phyloP scores from a whole-genome alignment of 2,888 invertebrate species.

The Lithophane ornitopus region DNA sequence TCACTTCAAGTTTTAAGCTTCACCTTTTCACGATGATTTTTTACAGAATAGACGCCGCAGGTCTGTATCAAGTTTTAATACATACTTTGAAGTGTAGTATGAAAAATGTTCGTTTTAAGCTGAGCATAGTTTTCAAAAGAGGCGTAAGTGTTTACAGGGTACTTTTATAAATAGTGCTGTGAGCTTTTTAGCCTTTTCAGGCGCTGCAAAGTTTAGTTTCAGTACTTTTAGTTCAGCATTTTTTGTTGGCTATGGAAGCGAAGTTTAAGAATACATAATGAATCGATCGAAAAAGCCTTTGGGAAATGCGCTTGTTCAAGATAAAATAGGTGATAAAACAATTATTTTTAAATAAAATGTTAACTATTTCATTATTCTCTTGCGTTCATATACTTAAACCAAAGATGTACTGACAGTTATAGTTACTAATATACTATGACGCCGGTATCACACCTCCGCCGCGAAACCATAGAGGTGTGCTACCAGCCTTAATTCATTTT shows the following conservation, averaged over 20 bases:
- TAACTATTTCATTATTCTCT: not conserved
- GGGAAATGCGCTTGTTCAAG: not conserved
- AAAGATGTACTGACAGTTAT: no score
- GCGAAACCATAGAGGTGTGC: no score
- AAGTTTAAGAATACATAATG: constrained; percentile 8
- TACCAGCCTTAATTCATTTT: no score
- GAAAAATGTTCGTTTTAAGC: not conserved
- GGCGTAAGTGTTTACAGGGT: not conserved
- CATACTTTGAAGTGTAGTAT: no score
- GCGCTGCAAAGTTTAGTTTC: constrained; percentile 14
- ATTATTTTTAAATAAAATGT: not conserved
- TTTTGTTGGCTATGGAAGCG: not conserved
- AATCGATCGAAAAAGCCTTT: not conserved
- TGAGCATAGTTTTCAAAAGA: not conserved
- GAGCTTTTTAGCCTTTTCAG: constrained; percentile 17
- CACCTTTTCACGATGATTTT: no score
- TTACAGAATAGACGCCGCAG: no score
- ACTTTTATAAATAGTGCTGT: constrained; percentile 6
- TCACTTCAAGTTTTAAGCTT: no score
- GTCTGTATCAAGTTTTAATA: not conserved
- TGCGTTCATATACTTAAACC: no score
- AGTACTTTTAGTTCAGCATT: constrained; percentile 14
- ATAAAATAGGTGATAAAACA: not conserved
- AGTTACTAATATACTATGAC: no score
- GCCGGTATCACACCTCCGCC: no score